Evolutionary conservation across 2,888 invertebrate species (phyloP).

Genomic region (Hirtodrosophila histrioides): DNA sequence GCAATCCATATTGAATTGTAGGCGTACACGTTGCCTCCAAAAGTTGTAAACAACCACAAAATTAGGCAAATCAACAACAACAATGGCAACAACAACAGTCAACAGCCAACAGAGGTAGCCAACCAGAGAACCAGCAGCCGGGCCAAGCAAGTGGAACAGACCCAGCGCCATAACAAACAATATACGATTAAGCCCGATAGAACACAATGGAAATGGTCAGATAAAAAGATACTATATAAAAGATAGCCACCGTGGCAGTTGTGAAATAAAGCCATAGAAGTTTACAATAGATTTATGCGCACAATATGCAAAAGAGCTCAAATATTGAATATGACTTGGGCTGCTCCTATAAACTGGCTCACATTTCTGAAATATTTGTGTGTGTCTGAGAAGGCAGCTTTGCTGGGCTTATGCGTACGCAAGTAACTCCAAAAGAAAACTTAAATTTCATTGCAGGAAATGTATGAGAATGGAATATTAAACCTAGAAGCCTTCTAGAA

Average conservation of each 20-base stretch:
- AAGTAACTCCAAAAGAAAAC: no score
- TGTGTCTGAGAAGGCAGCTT: neutral
- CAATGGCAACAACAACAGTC: conserved; percentile 25
- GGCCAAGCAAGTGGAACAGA: conserved; percentile 61
- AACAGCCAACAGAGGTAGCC: conserved; percentile 44
- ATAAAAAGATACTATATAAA: conserved; percentile 7
- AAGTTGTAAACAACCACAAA: conserved; percentile 67
- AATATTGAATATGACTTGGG: conserved; percentile 31
- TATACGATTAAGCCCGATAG: conserved; percentile 22
- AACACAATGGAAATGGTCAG: conserved; percentile 31
- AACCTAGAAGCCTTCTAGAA: no score
- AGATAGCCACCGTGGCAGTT: conserved; percentile 19
- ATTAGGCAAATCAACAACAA: conserved; percentile 75
- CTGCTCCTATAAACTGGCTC: neutral
- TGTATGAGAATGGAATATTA: no score
- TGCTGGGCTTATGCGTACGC: no score
- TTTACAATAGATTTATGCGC: conserved; percentile 36
- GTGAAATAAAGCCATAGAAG: conserved; percentile 47
- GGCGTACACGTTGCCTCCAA: conserved; percentile 72
- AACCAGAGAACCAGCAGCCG: conserved; percentile 35
- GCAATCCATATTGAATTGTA: conserved; percentile 61
- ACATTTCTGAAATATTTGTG: neutral
- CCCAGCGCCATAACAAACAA: conserved; percentile 31
- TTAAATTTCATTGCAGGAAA: no score
- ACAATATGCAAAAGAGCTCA: conserved; percentile 27